Base-by-base conservation (phyloP, 2,797 vertebrate genomes). In the Glyptemys insculpta region DNA sequence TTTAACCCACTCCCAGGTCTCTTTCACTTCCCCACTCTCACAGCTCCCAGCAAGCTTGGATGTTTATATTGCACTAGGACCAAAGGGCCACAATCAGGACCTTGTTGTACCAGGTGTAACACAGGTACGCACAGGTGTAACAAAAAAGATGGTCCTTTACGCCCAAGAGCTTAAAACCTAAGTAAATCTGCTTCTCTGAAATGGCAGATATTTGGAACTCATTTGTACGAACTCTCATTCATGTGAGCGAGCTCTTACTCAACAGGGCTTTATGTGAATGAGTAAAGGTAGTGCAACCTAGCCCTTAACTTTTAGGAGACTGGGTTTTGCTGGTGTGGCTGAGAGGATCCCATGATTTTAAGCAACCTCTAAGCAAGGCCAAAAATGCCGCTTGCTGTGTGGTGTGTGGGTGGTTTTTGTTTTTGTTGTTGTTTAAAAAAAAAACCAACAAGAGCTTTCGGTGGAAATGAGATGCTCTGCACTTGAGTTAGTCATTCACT, bases 271-370 rank as follows among this genome's bases (percentile, higher is more conserved):
- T 83, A 74, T 65, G 72, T 37, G 88, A 25, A 65, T 93, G 83
- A 76, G 65, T 80, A 88, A 85, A 92, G 52, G 8, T 31, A 85
- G 14, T 21, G 37, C 59, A 59, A 84, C 87, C 78, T 87, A 78
- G 18, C 37, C 31, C 79, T 81, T 85, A 78, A 59, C 86, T 87
- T 14, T 31, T 0, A 47, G 54, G 78, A 91, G 10, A 79, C 91
- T 89, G 56, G 3, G 1, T 86, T 95, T 49, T 83, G 37, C 41
- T 91, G 56, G 59, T 79, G 89, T 16, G 88, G 79, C 68, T 92
- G 91, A 80, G 82, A 93, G 87, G 85, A 95, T 96, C 86, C 93
- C 68, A 90, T 90, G 74, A 62, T 74, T 92, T 96, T 95, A 95
- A 82, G 82, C 82, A 50, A 93, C 80, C 87, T 96, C 92, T 85